Base-by-base conservation (phyloP, 2,888 invertebrate genomes). In the Cantharis rufa region DNA sequence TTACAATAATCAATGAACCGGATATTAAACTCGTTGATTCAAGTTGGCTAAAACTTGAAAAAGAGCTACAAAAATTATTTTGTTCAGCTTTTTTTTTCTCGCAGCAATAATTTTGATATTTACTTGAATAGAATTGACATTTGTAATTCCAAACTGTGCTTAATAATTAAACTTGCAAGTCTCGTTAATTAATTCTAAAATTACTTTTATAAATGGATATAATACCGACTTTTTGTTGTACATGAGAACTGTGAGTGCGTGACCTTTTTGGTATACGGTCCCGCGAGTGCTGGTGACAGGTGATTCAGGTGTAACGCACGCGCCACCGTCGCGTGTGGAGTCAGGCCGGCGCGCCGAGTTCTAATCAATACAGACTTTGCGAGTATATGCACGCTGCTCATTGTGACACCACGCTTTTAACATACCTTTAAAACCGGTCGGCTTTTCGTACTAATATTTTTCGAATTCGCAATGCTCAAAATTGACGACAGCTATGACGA, bases 301-400 rank as follows among this genome's bases (percentile, higher is more conserved):
- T 88, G 89, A 83, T 79, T 83, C 86, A 86, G 85, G 85, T 86
- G 85, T 82, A 89, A 90, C 87, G 86, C 87, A 84, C 87, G 89
- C 90, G 89, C 89, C 89, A 73, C 80, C 78, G 80, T 88, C 86
- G 87, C 88, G 87, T 88, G 87, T 85, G 87, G 86, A 86, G 87
- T 86, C 87, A 84, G 84, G 84, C 85, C 85, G 87, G 86, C 87
- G 84, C 82, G 86, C 85, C 84, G 82, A 77, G 79, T 80, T 80
- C 78, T 81, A 82, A 84, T 84, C 84, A 84, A 84, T 84, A 84
- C 82, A 77, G 77, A 77, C 24, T 66, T 66, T 89, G 88, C 90
- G 83, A 89, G 88, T 88, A 88, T 90, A 89, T 86, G 82, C 79
- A 78, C 88, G 88, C 88, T 86, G 85, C 82, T 85, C 87, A 88